phyloP scores from a whole-genome alignment of 1,140 invertebrate genomes.

The Tachypleus tridentatus region DNA sequence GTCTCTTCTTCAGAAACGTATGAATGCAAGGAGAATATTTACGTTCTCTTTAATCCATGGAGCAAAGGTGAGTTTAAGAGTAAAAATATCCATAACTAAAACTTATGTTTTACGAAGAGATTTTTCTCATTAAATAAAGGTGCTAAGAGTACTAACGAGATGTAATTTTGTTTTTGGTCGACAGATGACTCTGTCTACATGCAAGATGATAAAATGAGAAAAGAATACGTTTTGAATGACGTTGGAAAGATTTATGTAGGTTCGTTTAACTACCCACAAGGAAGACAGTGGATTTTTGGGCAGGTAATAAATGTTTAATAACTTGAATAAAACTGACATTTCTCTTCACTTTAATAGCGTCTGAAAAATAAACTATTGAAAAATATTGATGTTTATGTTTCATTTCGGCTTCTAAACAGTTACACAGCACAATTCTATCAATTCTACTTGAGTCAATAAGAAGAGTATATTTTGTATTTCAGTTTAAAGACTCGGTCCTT shows the following conservation, averaged over 20 bases:
- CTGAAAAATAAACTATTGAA: background rate
- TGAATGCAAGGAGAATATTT: too few relatives aligned
- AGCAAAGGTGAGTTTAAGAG: too few relatives aligned
- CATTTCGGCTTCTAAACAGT: background rate
- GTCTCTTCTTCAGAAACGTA: too few relatives aligned
- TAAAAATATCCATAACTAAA: too few relatives aligned
- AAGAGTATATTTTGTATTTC: slow-evolving; percentile 7
- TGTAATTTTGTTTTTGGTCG: slow-evolving; percentile 11
- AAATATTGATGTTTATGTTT: background rate
- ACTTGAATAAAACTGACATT: background rate
- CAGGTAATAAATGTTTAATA: slow-evolving; percentile 43
- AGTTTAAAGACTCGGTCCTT: slow-evolving; percentile 68
- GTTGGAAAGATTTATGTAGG: slow-evolving; percentile 80
- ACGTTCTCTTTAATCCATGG: too few relatives aligned
- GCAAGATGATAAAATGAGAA: slow-evolving; percentile 52
- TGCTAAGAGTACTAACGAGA: background rate
- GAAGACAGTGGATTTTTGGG: slow-evolving; percentile 77
- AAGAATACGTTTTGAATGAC: slow-evolving; percentile 75
- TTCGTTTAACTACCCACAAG: slow-evolving; percentile 61
- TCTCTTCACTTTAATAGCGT: background rate
- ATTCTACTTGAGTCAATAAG: background rate
- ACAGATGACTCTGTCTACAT: slow-evolving; percentile 40
- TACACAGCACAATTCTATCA: background rate
- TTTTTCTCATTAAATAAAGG: too few relatives aligned
- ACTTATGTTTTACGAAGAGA: too few relatives aligned